Base-by-base conservation (phyloP, 2,113 vertebrate species). In the Lepisosteus osseus region DNA sequence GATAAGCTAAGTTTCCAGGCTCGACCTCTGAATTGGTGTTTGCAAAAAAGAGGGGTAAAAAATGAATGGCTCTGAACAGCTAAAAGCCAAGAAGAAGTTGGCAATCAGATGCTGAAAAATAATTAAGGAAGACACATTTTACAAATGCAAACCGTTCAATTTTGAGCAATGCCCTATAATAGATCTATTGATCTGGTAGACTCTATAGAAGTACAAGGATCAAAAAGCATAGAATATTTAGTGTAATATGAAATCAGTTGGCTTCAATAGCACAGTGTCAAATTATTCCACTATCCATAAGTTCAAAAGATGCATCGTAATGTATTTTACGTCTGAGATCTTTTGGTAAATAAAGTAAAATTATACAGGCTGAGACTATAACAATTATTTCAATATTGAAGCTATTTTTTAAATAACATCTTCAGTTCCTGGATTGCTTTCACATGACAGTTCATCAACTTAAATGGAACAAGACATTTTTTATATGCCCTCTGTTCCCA, bases 31-130 rank as follows among this genome's bases (percentile, higher is more conserved):
- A 88, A 89, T 83, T 86, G 83, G 84, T 68, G 83, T 80, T 81
- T 72, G 86, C 86, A 83, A 80, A 90, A 64, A 41, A 57, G 29
- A 41, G 15, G 63, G 65, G 40, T 14, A 89, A 86, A 90, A 86
- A 87, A 90, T 88, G 82, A 85, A 86, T 78, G 82, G 74, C 76
- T 78, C 86, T 86, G 88, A 88, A 88, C 86, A 85, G 86, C 73
- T 85, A 79, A 86, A 89, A 85, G 86, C 80, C 83, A 80, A 87
- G 86, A 88, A 89, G 88, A 92, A 92, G 90, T 88, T 87, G 86
- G 90, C 87, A 91, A 92, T 93, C 90, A 91, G 87, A 90, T 84
- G 79, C 74, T 78, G 85, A 80, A 90, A 88, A 85, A 90, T 91
- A 86, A 88, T 89, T 84, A 86, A 86, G 85, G 84, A 86, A 87